phyloP scores from a whole-genome alignment of 2,113 vertebrate genomes.

The Zosterops lateralis region DNA sequence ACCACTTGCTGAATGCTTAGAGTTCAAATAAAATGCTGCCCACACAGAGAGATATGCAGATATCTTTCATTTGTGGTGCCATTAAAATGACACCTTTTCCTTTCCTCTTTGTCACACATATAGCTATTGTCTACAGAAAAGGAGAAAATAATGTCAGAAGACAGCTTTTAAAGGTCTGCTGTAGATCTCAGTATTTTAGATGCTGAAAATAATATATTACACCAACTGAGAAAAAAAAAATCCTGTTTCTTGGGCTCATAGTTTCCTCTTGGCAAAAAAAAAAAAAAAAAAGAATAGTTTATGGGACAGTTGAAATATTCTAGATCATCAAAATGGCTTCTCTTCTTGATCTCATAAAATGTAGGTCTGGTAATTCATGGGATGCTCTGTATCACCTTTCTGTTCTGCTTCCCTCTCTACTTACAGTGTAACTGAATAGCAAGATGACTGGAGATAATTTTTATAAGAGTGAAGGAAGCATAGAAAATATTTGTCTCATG shows the following conservation, averaged over 20 bases:
- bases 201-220: background rate
- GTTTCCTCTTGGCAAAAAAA: background rate
- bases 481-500: background rate
- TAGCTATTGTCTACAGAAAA: background rate
- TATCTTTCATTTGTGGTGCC: background rate
- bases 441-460: background rate
- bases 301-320: background rate
- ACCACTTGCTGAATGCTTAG: fast-evolving
- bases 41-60: background rate
- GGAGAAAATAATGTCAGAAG: background rate
- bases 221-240: background rate
- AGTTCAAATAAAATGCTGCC: background rate
- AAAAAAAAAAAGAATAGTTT: background rate
- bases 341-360: background rate
- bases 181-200: background rate
- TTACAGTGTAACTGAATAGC: background rate
- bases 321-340: background rate
- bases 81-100: background rate
- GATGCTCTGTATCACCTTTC: background rate
- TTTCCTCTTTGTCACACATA: background rate
- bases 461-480: background rate
- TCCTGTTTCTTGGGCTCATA: background rate
- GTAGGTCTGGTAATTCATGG: background rate
- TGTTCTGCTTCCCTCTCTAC: background rate
- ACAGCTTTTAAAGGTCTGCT: background rate